phyloP scores from a whole-genome alignment of 2,888 invertebrate genomes.

The Drosophila recens region DNA sequence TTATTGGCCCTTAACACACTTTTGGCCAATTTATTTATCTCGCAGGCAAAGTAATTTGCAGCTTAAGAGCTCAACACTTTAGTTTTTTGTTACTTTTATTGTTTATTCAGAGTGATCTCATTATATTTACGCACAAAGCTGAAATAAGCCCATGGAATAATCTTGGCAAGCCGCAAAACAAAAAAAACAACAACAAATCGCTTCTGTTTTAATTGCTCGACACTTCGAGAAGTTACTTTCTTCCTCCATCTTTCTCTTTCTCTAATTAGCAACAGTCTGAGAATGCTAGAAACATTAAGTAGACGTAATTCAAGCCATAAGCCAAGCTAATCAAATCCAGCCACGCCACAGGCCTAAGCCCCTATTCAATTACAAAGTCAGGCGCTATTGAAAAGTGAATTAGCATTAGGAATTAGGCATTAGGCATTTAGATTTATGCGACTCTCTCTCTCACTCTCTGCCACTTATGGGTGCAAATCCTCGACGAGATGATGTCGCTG shows the following conservation, averaged over 20 bases:
- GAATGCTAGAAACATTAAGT: conserved; percentile 18
- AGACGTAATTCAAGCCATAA: conserved; percentile 17
- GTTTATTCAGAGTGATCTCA: conserved; percentile 11
- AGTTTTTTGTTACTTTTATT: conserved; percentile 16
- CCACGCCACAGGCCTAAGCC: conserved; percentile 13
- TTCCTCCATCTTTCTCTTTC: not conserved
- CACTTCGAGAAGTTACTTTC: not conserved
- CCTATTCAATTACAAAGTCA: conserved; percentile 58
- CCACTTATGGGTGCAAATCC: conserved; percentile 47
- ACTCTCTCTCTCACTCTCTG: conserved; percentile 24
- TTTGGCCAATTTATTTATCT: conserved; percentile 29
- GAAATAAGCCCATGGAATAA: conserved; percentile 2
- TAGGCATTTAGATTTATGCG: conserved; percentile 64
- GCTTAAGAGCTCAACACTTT: conserved; percentile 51
- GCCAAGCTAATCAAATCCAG: conserved; percentile 37
- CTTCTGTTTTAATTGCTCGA: conserved; percentile 18
- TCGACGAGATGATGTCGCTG: conserved; percentile 44
- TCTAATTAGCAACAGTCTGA: conserved; percentile 27
- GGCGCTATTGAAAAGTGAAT: conserved; percentile 57
- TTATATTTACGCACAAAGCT: conserved; percentile 8
- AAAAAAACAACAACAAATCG: not conserved
- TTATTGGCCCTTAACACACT: conserved; percentile 18
- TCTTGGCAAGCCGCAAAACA: conserved; percentile 8
- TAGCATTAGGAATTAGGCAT: conserved; percentile 61
- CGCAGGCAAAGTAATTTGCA: conserved; percentile 21